A percentile compares a stretch with the other conserved stretches of the same genome.
phyloP scores from a whole-genome alignment of 2,113 vertebrate genomes.

The Clupea harengus region DNA sequence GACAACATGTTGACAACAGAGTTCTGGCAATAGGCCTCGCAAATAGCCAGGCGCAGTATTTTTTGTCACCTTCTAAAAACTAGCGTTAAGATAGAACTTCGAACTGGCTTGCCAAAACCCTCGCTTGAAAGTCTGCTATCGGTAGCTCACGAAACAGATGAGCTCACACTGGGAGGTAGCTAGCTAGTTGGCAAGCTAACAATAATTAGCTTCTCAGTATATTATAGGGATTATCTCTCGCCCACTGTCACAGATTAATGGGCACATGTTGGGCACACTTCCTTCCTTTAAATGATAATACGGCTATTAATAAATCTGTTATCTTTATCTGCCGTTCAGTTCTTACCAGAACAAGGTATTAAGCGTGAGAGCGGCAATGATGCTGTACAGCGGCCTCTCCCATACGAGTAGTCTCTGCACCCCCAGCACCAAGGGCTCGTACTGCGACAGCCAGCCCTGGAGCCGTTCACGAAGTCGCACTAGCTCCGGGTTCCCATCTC shows the following conservation, averaged over 20 bases:
- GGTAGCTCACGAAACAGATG: slow-evolving; percentile 7
- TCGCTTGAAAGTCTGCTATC: background rate
- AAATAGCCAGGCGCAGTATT: background rate
- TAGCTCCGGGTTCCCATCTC: slow-evolving; percentile 62
- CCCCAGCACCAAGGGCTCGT: slow-evolving; percentile 77
- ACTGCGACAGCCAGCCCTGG: slow-evolving; percentile 73
- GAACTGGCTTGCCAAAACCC: background rate
- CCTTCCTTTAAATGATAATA: background rate
- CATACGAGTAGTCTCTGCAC: slow-evolving; percentile 88
- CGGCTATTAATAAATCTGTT: background rate
- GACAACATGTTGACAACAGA: background rate
- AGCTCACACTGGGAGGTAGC: background rate
- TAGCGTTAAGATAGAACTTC: background rate
- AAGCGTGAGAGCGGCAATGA: slow-evolving; percentile 81
- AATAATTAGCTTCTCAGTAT: slow-evolving; percentile 11
- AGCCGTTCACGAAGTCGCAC: slow-evolving; percentile 75
- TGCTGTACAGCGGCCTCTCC: slow-evolving; percentile 90
- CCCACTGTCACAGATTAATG: background rate
- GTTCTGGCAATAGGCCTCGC: background rate
- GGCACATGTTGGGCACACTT: background rate
- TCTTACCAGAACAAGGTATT: slow-evolving; percentile 90
- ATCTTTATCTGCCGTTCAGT: background rate
- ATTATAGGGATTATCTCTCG: background rate
- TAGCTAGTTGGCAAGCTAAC: slow-evolving; percentile 14
- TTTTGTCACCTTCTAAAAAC: background rate